Evolutionary conservation across 2,888 invertebrate genomes (phyloP).

Genomic region (Folsomia manolachei): DNA sequence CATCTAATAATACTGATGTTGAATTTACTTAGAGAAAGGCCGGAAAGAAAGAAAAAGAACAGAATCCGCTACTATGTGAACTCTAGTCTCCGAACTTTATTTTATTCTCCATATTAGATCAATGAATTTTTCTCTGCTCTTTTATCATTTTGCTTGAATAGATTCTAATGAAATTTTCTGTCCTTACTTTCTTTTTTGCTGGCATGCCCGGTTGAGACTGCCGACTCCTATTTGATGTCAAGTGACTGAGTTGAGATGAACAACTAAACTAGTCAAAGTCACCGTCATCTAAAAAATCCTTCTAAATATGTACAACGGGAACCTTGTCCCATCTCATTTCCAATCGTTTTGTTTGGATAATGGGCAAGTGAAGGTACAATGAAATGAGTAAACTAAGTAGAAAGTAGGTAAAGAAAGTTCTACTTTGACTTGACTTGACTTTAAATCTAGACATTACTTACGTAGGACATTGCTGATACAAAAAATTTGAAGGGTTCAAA

Average conservation of each 20-base stretch:
- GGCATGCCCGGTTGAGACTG: no score
- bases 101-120: neutral
- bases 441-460: no score
- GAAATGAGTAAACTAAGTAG: neutral
- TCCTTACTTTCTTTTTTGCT: no score
- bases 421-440: no score
- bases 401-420: no score
- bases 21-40: neutral
- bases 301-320: neutral
- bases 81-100: neutral
- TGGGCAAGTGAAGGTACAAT: neutral
- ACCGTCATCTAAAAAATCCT: neutral
- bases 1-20: no score
- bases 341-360: neutral
- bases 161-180: conserved; percentile 13
- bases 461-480: no score
- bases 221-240: conserved; percentile 11
- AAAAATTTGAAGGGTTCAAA: no score
- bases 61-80: no score
- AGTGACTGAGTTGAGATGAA: neutral
- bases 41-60: neutral
- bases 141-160: conserved; percentile 17
- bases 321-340: neutral
- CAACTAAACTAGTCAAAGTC: neutral
- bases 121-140: neutral